These are phyloP conservation scores for Hipposideros larvatus DNA, from an alignment of 2,797 vertebrate genomes.

Conservation along the genomic window DNA sequence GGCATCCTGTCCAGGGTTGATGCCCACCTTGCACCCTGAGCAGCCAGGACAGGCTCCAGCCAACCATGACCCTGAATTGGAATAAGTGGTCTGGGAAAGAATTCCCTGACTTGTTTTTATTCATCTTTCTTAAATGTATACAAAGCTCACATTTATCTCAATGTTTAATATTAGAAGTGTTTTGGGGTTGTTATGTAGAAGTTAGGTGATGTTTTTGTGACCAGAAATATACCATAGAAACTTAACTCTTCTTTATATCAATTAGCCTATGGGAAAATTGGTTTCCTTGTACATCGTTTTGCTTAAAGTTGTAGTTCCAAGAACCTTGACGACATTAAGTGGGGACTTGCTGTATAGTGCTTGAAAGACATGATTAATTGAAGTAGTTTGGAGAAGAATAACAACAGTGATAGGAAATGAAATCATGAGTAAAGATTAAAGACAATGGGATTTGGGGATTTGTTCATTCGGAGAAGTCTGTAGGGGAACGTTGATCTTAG, in stretches of 20 bases:
- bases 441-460: neutral
- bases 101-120: neutral
- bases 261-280: neutral
- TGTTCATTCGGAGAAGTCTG: neutral
- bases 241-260: neutral
- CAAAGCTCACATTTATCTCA: neutral
- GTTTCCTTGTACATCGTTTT: neutral
- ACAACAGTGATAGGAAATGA: constrained; percentile 18
- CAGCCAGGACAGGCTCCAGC: no score
- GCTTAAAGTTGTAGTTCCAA: neutral
- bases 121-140: neutral
- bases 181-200: neutral
- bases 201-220: neutral
- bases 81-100: neutral
- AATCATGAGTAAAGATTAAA: neutral
- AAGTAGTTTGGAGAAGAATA: constrained; percentile 22
- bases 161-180: neutral
- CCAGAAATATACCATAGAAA: neutral
- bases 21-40: neutral
- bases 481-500: neutral
- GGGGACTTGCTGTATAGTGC: neutral
- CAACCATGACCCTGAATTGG: neutral
- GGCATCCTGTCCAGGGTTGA: neutral
- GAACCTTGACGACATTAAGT: neutral
- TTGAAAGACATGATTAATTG: constrained; percentile 21